Conservation (phyloP, 2,888 invertebrate species). For the Agrotis segetum region DNA sequence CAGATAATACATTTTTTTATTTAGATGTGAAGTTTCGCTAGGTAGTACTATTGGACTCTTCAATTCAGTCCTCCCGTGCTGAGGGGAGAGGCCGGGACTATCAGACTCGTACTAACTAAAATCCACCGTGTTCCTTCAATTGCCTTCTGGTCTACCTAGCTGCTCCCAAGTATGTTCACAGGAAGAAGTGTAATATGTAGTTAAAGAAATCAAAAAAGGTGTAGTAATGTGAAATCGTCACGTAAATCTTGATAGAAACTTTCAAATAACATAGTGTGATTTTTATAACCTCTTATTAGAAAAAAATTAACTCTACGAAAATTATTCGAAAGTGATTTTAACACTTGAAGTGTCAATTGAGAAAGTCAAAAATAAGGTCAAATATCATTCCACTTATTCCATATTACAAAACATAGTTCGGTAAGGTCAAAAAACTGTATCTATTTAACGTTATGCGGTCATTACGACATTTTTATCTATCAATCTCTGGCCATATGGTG, state of each 20-base stretch:
- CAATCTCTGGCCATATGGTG: conserved; percentile 74
- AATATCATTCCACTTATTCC: conserved; percentile 13
- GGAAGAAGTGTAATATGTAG: too few relatives aligned
- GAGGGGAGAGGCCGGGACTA: too few relatives aligned
- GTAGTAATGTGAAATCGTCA: neutral
- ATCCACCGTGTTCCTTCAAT: too few relatives aligned
- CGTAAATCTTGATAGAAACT: neutral
- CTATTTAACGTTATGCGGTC: conserved; percentile 75
- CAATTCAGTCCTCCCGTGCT: too few relatives aligned
- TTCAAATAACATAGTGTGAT: conserved; percentile 5
- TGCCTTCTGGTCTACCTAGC: too few relatives aligned
- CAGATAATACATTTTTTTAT: too few relatives aligned
- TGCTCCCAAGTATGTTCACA: too few relatives aligned
- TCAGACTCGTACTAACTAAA: too few relatives aligned
- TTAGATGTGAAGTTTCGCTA: too few relatives aligned
- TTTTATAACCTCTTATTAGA: conserved; percentile 10
- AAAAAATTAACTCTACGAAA: neutral
- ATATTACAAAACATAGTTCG: conserved; percentile 37
- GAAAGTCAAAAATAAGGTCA: conserved; percentile 30
- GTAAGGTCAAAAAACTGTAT: conserved; percentile 67
- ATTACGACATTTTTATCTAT: conserved; percentile 74
- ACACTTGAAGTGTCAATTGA: conserved; percentile 5
- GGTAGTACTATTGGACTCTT: too few relatives aligned
- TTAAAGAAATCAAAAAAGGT: neutral
- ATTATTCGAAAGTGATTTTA: neutral